These are phyloP conservation scores for Characodon lateralis DNA, from an alignment of 2,797 vertebrate genomes.

Conservation along the genomic window DNA sequence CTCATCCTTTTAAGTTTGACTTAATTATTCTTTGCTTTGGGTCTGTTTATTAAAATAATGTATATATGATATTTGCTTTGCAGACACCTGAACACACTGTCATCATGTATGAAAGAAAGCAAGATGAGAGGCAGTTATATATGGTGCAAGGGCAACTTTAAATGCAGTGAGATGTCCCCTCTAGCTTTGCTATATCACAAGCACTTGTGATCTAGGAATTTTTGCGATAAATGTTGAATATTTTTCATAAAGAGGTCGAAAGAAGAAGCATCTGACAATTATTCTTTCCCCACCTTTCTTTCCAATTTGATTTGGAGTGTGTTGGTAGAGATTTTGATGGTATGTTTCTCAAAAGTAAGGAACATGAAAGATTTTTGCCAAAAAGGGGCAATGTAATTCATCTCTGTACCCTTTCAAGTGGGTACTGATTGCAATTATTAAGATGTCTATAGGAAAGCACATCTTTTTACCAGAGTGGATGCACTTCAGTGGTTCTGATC, in stretches of 20 bases:
- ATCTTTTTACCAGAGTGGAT: conserved; percentile 62
- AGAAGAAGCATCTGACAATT: conserved; percentile 15
- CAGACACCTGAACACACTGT: background rate
- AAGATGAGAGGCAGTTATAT: background rate
- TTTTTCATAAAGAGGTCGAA: conserved; percentile 11
- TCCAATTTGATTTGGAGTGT: conserved; percentile 11
- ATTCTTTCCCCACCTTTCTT: conserved; percentile 30
- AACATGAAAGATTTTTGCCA: conserved; percentile 56
- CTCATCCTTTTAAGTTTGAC: background rate
- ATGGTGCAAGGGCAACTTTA: background rate
- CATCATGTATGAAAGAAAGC: conserved; percentile 1
- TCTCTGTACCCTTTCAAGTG: conserved; percentile 51
- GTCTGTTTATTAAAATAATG: background rate
- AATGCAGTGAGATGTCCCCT: background rate
- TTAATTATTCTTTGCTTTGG: conserved; percentile 5
- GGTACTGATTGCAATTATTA: conserved; percentile 58
- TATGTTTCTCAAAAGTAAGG: conserved; percentile 22
- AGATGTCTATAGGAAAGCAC: conserved; percentile 59
- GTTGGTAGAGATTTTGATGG: conserved; percentile 16
- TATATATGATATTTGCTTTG: background rate
- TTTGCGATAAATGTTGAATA: conserved; percentile 4
- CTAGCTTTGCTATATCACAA: background rate
- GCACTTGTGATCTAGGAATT: conserved; percentile 8
- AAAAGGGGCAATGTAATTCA: conserved; percentile 54
- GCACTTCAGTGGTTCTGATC: conserved; percentile 72